phyloP scores from a whole-genome alignment of 2,888 invertebrate genomes.

The Linnaemya vulpina region DNA sequence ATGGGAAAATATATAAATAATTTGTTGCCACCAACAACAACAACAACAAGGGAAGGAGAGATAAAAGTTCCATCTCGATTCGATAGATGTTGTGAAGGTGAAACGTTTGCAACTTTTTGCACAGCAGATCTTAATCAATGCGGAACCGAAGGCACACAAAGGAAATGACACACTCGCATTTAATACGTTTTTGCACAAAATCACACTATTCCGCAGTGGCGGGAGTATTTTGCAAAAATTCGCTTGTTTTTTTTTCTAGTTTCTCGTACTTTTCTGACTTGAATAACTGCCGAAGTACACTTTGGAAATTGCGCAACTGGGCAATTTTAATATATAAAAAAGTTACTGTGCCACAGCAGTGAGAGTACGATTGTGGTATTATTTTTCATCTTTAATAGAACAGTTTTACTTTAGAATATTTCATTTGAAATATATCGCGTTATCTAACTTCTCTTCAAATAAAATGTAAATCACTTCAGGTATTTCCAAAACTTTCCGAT shows the following conservation, averaged over 20 bases:
- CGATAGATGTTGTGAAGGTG: conserved; percentile 15
- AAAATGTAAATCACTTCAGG: no score
- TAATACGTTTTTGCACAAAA: not conserved
- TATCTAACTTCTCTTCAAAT: no score
- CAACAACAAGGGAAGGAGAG: not conserved
- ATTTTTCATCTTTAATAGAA: no score
- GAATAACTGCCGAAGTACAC: not conserved
- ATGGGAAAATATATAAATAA: conserved; percentile 62
- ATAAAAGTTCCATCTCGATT: conserved; percentile 14
- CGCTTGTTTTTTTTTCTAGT: not conserved
- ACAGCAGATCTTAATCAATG: conserved; percentile 56
- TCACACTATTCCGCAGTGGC: conserved; percentile 23
- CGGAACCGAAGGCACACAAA: conserved; percentile 19
- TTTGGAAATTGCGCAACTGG: not conserved
- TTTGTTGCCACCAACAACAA: conserved; percentile 16
- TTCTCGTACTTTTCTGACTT: not conserved
- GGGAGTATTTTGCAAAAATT: not conserved
- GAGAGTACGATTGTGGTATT: no score
- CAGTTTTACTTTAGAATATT: no score
- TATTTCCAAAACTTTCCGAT: no score
- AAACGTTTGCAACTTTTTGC: conserved; percentile 19
- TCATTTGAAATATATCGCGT: no score
- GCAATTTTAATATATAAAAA: no score
- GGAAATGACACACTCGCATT: conserved; percentile 52
- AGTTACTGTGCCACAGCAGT: no score